Evolutionary conservation across 2,113 vertebrate genomes (phyloP).

Genomic region (Nothobranchius furzeri): DNA sequence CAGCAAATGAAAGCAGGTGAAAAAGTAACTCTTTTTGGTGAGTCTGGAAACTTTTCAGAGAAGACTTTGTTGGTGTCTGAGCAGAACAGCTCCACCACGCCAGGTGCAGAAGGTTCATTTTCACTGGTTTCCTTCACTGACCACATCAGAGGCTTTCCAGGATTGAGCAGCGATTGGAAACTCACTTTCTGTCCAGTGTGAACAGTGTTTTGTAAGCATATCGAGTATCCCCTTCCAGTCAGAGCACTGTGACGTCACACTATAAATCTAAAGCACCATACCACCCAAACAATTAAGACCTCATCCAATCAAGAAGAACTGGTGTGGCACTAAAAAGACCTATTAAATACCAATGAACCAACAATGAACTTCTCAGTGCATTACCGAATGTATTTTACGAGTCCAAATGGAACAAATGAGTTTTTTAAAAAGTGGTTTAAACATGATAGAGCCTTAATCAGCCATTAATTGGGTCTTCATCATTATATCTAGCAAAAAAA

Average conservation of each 20-base stretch:
- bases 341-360: conserved; percentile 48
- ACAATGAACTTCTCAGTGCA: conserved; percentile 53
- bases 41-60: conserved; percentile 52
- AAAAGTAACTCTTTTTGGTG: conserved; percentile 47
- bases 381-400: neutral
- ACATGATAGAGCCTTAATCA: too few relatives aligned
- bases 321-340: conserved; percentile 61
- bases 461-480: too few relatives aligned
- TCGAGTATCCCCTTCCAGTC: conserved; percentile 67
- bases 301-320: conserved; percentile 54
- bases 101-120: conserved; percentile 60
- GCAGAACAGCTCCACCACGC: conserved; percentile 32
- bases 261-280: conserved; percentile 58
- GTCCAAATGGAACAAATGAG: too few relatives aligned
- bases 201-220: conserved; percentile 41
- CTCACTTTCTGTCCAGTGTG: conserved; percentile 47
- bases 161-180: conserved; percentile 61
- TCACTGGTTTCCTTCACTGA: conserved; percentile 59
- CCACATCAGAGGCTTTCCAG: conserved; percentile 66
- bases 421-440: too few relatives aligned
- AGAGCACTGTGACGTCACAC: conserved; percentile 58
- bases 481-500: too few relatives aligned
- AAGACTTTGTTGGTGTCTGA: conserved; percentile 52
- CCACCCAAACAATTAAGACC: conserved; percentile 64
- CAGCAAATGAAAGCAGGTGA: conserved; percentile 26